A percentile compares a stretch with the other conserved stretches of the same genome.
Evolutionary conservation across 2,888 invertebrate species (phyloP).

Genomic region (Allolobophora icterica): DNA sequence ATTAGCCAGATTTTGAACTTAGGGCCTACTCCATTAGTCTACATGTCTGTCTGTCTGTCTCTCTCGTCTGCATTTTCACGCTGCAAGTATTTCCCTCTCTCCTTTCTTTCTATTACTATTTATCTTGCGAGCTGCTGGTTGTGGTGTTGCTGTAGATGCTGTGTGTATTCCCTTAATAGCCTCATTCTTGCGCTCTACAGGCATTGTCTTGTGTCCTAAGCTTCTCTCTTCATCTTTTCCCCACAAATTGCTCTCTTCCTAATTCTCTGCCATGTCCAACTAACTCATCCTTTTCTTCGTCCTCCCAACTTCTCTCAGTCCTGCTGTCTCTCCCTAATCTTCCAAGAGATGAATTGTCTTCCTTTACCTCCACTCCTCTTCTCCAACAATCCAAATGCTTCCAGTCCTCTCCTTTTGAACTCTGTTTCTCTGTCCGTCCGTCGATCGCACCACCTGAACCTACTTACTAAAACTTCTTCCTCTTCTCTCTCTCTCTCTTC

Average conservation of each 20-base stretch:
- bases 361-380: not conserved
- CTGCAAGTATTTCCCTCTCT: not conserved
- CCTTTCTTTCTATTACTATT: not conserved
- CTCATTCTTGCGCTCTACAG: not conserved
- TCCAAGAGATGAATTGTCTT: not conserved
- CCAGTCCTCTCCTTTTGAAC: too few relatives aligned
- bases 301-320: not conserved
- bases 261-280: not conserved
- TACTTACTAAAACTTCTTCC: not conserved
- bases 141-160: not conserved
- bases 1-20: too few relatives aligned
- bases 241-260: not conserved
- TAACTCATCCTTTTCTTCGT: not conserved
- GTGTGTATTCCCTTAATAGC: not conserved
- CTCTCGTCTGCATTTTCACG: not conserved
- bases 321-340: not conserved
- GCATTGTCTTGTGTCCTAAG: not conserved
- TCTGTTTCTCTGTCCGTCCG: too few relatives aligned
- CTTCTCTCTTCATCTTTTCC: not conserved
- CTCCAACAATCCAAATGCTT: not conserved
- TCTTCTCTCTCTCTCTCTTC: conserved; percentile 40
- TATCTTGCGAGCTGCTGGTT: not conserved
- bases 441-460: too few relatives aligned
- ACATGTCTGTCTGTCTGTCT: not conserved
- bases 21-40: too few relatives aligned